Base-by-base conservation (phyloP, 35 echinoderm and acorn worm genomes). In the Nesometra sesokonis region DNA sequence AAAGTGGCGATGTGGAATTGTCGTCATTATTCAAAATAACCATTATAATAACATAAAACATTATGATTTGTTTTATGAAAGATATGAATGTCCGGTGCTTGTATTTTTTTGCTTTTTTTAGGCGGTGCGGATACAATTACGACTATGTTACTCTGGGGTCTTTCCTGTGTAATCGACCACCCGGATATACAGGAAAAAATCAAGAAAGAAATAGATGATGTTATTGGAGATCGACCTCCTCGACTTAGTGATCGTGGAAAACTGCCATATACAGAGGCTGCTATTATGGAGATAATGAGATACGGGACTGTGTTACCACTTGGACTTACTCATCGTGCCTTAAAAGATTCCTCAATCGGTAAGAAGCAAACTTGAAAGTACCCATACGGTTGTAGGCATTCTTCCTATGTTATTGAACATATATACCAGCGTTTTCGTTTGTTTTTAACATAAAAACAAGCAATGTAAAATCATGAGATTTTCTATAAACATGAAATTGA, bases 171-270 rank as follows among this genome's bases (percentile, higher is more conserved):
- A 85, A 85, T 88, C 31, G 88, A 96, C 77, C 37, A 84, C 80
- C 94, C 94, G 11, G 80, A 87, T 17, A 86, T 96, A 27, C 90
- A 92, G 38, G 76, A 80, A 35, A 92, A 90, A 30, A 85, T 96
- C 31, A 34, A 76, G 31, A 83, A 87, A 36, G 94, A 96, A 78
- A 85, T 96, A 35, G 94, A 96, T 36, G 84, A 85, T 7, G 90
- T 96, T 84, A 92, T 96, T 31, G 79, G 31, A 33, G 34, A 80
- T 21, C 3, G 78, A 13, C 78, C 32, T 11, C 78, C 78, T 3
- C 11, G 11, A 80, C 31, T 80, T 5, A 34, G 11, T 80, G 78
- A 80, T 35, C 31, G 34, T 32, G 78, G 78, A 11, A 80, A 80
- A 21, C 32, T 80, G 21, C 78, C 78, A 21, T 80, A 80, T 32